A percentile compares a stretch with the other conserved stretches of the same genome.
phyloP scores from a whole-genome alignment of 2,113 vertebrate genomes.

The Atractosteus spatula region DNA sequence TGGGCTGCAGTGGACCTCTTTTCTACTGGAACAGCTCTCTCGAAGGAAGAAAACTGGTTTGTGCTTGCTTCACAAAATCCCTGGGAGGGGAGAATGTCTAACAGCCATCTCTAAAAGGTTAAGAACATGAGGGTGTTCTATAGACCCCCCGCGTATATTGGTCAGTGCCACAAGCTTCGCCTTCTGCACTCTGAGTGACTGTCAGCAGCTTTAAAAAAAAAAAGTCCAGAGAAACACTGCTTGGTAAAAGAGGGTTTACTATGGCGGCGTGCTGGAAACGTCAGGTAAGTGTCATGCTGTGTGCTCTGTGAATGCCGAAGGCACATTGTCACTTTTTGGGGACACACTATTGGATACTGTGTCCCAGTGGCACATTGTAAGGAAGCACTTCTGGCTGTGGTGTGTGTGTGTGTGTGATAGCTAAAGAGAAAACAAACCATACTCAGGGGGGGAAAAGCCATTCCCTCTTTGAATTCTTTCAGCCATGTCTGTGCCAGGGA shows the following conservation, averaged over 20 bases:
- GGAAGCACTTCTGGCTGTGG: too few species aligned
- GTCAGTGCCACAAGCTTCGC: too few species aligned
- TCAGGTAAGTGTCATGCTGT: conserved; percentile 50
- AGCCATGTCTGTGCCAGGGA: too few species aligned
- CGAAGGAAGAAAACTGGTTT: too few species aligned
- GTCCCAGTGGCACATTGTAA: background rate
- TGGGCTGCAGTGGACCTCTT: too few species aligned
- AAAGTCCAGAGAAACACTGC: conserved; percentile 26
- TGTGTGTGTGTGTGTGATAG: too few species aligned
- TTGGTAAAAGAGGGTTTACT: conserved; percentile 46
- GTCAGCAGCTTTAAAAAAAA: background rate
- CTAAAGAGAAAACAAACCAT: too few species aligned
- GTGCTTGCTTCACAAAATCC: too few species aligned
- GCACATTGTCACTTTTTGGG: background rate
- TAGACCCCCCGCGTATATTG: background rate
- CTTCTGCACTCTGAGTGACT: background rate
- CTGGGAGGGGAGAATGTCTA: background rate
- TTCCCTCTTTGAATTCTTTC: too few species aligned
- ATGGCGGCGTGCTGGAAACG: conserved; percentile 70
- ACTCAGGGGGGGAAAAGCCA: too few species aligned
- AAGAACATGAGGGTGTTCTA: background rate
- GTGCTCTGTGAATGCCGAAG: background rate
- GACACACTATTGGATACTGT: background rate
- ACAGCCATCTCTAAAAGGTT: background rate
- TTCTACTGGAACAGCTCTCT: too few species aligned